A percentile compares a stretch with the other conserved stretches of the same genome.
Conservation (phyloP, 2,113 vertebrate species). For the Cardinalis cardinalis region DNA sequence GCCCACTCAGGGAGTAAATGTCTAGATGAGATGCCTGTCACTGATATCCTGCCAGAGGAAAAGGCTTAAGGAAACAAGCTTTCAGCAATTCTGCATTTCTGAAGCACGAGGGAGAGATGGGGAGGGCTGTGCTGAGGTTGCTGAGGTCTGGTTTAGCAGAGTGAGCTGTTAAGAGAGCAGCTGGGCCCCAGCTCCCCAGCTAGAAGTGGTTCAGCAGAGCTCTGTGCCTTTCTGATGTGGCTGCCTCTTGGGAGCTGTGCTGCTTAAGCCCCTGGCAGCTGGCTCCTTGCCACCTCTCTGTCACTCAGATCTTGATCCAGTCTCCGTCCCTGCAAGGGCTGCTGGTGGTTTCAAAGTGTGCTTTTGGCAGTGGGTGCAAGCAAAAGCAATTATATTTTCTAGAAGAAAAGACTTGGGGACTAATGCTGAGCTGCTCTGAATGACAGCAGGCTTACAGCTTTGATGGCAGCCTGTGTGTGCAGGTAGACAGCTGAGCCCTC, state of each 20-base stretch:
- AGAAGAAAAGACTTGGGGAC: not conserved
- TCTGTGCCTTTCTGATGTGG: not conserved
- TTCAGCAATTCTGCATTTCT: not conserved
- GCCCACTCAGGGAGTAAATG: not conserved
- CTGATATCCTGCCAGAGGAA: not conserved
- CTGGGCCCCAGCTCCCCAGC: not conserved
- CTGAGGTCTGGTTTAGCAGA: not conserved
- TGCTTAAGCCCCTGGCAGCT: not conserved
- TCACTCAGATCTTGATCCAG: not conserved
- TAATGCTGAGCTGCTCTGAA: not conserved
- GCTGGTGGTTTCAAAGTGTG: not conserved
- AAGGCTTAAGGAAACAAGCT: not conserved
- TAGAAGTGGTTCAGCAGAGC: not conserved
- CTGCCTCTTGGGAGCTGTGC: not conserved
- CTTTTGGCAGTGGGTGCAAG: not conserved
- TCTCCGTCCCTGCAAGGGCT: not conserved
- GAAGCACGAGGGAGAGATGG: not conserved
- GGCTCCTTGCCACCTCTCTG: not conserved
- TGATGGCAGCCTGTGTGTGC: not conserved
- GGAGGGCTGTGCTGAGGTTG: not conserved
- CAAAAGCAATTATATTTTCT: not conserved
- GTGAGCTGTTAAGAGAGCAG: not conserved
- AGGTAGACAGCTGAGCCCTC: not conserved
- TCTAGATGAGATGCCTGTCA: not conserved
- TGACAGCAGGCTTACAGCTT: not conserved